Percentiles rank a stretch among this genome's conserved stretches.
Conservation (phyloP, 2,797 vertebrate genomes). For the Phoeniculus purpureus region DNA sequence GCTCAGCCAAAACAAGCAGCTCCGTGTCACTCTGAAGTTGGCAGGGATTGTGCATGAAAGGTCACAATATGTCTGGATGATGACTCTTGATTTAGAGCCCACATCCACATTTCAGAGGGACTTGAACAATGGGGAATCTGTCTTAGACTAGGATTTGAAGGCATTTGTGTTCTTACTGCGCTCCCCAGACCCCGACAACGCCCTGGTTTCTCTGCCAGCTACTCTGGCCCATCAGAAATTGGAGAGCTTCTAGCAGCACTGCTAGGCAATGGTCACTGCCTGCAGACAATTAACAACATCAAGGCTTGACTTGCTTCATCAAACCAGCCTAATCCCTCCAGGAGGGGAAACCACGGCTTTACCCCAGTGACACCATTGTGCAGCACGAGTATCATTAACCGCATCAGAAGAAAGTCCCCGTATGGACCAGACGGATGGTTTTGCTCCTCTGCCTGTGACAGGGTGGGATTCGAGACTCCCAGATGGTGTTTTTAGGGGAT, state of each 20-base stretch:
- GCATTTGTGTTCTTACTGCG: not conserved
- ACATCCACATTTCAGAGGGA: not conserved
- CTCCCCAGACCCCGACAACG: not conserved
- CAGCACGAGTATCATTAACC: accelerated
- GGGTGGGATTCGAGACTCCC: not conserved
- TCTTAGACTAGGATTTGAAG: not conserved
- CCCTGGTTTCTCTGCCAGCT: not conserved
- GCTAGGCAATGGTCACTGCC: not conserved
- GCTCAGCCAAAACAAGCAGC: not conserved
- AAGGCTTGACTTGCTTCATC: not conserved
- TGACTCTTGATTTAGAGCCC: not conserved
- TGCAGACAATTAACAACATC: not conserved
- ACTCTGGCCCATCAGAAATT: not conserved
- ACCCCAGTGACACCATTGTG: accelerated
- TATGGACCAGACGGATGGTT: not conserved
- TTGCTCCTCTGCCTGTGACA: not conserved
- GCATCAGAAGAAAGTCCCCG: not conserved
- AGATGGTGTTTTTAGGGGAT: not conserved
- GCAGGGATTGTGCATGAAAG: not conserved
- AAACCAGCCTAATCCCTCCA: accelerated
- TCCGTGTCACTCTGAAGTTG: not conserved
- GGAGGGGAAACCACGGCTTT: not conserved
- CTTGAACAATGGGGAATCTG: not conserved
- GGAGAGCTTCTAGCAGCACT: not conserved
- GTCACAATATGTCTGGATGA: not conserved